These are phyloP conservation scores for Cyrtonyx montezumae DNA, from an alignment of 2,113 vertebrate species.

Conservation along the genomic window DNA sequence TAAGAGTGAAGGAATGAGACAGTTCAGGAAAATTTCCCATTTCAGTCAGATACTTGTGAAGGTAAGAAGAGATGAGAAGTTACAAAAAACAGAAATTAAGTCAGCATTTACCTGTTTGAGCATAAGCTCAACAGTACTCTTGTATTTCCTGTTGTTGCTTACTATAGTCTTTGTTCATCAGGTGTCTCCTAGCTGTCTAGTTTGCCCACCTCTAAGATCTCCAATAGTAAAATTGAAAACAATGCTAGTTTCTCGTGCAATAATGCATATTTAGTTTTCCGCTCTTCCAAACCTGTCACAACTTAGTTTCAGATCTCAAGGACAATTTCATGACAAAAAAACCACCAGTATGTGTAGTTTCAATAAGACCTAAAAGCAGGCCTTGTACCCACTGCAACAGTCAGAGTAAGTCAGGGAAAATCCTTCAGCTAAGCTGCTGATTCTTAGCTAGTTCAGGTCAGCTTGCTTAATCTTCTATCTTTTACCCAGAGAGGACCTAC, in stretches of 20 bases:
- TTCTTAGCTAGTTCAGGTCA: background rate
- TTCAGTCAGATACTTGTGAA: background rate
- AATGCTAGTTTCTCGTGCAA: background rate
- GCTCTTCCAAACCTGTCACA: background rate
- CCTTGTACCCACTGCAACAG: background rate
- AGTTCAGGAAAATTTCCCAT: background rate
- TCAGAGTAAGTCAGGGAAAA: background rate
- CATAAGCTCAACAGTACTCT: background rate
- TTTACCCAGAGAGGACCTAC: background rate
- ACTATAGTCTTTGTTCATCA: background rate
- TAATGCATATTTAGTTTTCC: background rate
- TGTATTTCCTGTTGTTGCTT: background rate
- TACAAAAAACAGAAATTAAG: background rate
- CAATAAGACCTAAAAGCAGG: background rate
- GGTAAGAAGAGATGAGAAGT: background rate
- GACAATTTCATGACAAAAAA: background rate
- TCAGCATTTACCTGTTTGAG: background rate
- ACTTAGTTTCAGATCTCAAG: background rate
- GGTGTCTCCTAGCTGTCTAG: background rate
- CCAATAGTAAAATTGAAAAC: background rate
- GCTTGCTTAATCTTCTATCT: background rate
- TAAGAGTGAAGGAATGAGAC: background rate
- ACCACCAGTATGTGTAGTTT: background rate
- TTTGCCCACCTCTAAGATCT: background rate
- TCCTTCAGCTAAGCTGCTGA: background rate